These are phyloP conservation scores for Hydractinia echinata DNA, from an alignment of 30 jellyfish, hydroid and myxozoan species.

Conservation along the genomic window DNA sequence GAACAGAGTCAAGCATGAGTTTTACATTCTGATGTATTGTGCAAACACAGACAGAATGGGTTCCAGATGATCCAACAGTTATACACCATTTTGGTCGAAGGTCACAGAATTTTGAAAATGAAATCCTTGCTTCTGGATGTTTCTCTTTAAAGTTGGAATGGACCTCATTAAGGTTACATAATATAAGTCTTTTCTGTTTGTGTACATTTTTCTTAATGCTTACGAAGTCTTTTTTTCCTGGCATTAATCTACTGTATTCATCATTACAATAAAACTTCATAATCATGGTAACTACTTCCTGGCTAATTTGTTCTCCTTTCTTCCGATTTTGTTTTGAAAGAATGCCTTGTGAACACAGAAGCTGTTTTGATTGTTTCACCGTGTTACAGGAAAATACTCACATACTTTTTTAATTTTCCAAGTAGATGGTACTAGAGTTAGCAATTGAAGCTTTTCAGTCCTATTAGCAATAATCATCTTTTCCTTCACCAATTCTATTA, in stretches of 20 bases:
- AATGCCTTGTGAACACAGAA: conserved; percentile 12
- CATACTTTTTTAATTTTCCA: conserved; percentile 45
- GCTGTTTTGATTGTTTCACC: conserved; percentile 8
- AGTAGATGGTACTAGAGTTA: conserved; percentile 25
- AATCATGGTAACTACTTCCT: neutral
- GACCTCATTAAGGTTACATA: conserved; percentile 54
- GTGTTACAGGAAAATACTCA: neutral
- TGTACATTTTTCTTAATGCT: conserved; percentile 38
- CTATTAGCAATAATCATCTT: conserved; percentile 31
- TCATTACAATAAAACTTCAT: conserved; percentile 47
- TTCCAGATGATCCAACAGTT: conserved; percentile 49
- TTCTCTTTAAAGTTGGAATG: conserved; percentile 36
- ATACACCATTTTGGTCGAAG: conserved; percentile 72
- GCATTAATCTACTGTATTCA: conserved; percentile 50
- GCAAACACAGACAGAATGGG: conserved; percentile 81
- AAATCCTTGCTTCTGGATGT: conserved; percentile 39
- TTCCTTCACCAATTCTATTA: conserved; percentile 29
- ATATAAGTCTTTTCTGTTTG: conserved; percentile 35
- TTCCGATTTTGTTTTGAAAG: conserved; percentile 17
- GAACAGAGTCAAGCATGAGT: conserved; percentile 23
- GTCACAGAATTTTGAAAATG: conserved; percentile 53
- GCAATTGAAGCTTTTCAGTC: conserved; percentile 23
- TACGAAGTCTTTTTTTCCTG: conserved; percentile 52
- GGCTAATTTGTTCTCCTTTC: neutral
- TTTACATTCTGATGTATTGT: conserved; percentile 44